These are phyloP conservation scores for Entelurus aequoreus DNA, from an alignment of 2,113 vertebrate species.

Conservation along the genomic window DNA sequence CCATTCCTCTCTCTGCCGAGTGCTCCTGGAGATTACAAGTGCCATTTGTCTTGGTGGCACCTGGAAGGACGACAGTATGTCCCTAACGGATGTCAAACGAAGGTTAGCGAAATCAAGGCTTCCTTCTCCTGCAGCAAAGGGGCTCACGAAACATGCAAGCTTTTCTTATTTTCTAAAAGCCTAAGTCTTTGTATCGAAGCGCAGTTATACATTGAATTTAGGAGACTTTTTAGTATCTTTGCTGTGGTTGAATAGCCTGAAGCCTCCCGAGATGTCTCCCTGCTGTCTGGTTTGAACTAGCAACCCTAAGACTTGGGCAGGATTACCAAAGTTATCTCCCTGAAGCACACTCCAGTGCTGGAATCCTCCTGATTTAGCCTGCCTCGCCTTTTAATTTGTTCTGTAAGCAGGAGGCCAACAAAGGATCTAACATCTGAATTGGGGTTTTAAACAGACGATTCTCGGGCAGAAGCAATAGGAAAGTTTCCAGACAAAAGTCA, in stretches of 20 bases:
- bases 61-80: conserved; percentile 20
- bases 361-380: conserved; percentile 45
- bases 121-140: conserved; percentile 33
- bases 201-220: conserved; percentile 32
- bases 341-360: conserved; percentile 36
- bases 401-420: conserved; percentile 32
- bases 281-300: conserved; percentile 50
- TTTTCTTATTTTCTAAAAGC: conserved; percentile 34
- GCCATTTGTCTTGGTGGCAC: conserved; percentile 41
- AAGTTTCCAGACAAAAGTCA: neutral
- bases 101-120: conserved; percentile 38
- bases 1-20: conserved; percentile 40
- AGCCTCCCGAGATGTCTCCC: conserved; percentile 31
- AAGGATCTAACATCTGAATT: conserved; percentile 16
- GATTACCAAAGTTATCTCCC: conserved; percentile 52
- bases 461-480: neutral
- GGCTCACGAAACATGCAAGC: conserved; percentile 19
- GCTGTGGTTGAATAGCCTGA: conserved; percentile 27
- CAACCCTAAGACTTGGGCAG: conserved; percentile 34
- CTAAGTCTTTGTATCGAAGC: conserved; percentile 37
- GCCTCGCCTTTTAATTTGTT: conserved; percentile 42
- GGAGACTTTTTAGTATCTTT: conserved; percentile 22
- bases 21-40: conserved; percentile 50
- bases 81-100: conserved; percentile 22
- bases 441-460: conserved; percentile 13